Conservation (phyloP, 2,113 vertebrate genomes). For the Potamarius usumacintae region DNA sequence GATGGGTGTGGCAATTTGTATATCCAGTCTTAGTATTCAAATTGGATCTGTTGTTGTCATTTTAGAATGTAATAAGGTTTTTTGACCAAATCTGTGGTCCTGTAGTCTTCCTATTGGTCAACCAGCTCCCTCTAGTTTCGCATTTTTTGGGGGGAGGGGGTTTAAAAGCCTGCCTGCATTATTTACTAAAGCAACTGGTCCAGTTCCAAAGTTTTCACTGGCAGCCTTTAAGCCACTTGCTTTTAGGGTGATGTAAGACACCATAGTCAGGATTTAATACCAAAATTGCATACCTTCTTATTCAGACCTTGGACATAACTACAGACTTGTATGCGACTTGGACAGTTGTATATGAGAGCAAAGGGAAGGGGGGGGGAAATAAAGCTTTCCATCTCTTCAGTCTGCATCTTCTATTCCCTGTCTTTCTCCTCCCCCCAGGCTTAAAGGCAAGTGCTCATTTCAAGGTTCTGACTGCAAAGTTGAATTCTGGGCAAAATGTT, state of each 20-base stretch:
- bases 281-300: slow-evolving; percentile 3
- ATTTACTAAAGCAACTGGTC: background rate
- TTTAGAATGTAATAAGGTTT: background rate
- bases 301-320: background rate
- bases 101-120: background rate
- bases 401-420: background rate
- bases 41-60: too few relatives aligned
- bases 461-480: too few relatives aligned
- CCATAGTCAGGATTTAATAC: background rate
- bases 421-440: too few relatives aligned
- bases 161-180: too few relatives aligned
- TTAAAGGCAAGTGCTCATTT: background rate
- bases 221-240: background rate
- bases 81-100: background rate
- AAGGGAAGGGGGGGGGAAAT: background rate
- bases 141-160: too few relatives aligned
- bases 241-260: background rate
- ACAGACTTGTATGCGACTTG: too few relatives aligned
- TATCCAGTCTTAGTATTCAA: background rate
- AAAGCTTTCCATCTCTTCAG: background rate
- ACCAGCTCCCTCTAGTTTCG: too few relatives aligned
- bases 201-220: background rate
- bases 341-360: background rate
- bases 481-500: too few relatives aligned
- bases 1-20: background rate